These are phyloP conservation scores for Lepetodrilus schrolli DNA, from an alignment of 2,888 invertebrate genomes.

Conservation along the genomic window DNA sequence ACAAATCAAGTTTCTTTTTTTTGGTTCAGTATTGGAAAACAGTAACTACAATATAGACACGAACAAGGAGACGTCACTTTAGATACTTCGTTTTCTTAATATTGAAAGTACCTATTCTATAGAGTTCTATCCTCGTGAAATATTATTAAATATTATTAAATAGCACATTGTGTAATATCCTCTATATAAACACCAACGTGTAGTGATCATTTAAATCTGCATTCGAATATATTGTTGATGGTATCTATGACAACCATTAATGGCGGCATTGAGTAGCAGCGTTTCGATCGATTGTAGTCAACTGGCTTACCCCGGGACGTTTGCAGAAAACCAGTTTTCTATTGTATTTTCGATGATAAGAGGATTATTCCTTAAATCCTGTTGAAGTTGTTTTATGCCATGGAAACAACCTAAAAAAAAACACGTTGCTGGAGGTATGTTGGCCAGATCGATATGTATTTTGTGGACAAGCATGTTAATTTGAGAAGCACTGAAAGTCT, in stretches of 20 bases:
- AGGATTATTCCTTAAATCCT: not conserved
- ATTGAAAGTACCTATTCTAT: too few species aligned
- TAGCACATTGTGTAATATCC: too few species aligned
- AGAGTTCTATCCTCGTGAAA: too few species aligned
- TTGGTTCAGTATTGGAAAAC: too few species aligned
- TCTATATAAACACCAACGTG: too few species aligned
- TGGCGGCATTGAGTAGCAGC: not conserved
- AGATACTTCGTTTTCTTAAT: too few species aligned
- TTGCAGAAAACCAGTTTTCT: not conserved
- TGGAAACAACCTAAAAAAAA: not conserved
- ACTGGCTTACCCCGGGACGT: not conserved
- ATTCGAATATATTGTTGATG: not conserved
- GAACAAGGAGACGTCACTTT: too few species aligned
- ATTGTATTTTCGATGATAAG: not conserved
- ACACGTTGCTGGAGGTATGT: not conserved
- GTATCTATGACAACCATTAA: not conserved
- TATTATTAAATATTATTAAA: too few species aligned
- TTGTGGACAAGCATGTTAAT: not conserved
- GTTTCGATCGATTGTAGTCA: not conserved
- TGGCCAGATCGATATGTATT: not conserved
- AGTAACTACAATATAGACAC: too few species aligned
- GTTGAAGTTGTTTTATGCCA: not conserved
- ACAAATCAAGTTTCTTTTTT: too few species aligned
- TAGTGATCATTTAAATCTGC: slow-evolving; percentile 7
- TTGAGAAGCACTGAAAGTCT: not conserved